Conservation (phyloP, 2,113 vertebrate species). For the Aptenodytes patagonicus region DNA sequence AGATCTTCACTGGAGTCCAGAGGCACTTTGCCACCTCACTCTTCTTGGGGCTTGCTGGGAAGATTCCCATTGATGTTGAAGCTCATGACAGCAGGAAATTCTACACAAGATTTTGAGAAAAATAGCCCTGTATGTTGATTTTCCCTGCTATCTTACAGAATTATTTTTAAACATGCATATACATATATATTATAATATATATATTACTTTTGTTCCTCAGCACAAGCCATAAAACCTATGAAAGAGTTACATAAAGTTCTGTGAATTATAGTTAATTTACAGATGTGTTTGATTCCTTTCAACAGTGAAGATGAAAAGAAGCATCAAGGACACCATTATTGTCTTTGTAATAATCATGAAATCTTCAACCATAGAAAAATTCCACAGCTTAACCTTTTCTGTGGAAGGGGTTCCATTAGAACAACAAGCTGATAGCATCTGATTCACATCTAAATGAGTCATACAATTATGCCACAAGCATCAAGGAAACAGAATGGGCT, state of each 20-base stretch:
- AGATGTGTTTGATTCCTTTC: slow-evolving; percentile 22
- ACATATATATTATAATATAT: background rate
- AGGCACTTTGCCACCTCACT: background rate
- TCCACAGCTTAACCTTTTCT: background rate
- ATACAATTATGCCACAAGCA: background rate
- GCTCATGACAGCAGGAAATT: slow-evolving; percentile 6
- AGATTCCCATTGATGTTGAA: background rate
- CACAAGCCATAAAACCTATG: slow-evolving; percentile 6
- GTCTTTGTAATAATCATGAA: background rate
- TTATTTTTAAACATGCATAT: slow-evolving; percentile 43
- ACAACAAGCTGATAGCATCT: slow-evolving; percentile 1
- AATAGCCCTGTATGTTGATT: background rate
- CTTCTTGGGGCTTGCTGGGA: background rate
- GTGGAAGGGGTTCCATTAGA: slow-evolving; percentile 22
- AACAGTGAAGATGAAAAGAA: slow-evolving; percentile 58
- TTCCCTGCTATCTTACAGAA: slow-evolving; percentile 17
- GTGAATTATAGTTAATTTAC: slow-evolving; percentile 59
- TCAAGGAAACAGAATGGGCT: background rate
- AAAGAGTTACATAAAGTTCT: slow-evolving; percentile 15
- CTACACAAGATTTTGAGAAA: background rate
- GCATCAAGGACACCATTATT: slow-evolving; percentile 47
- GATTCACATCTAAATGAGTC: slow-evolving; percentile 2
- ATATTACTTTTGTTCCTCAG: background rate
- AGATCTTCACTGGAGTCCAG: background rate
- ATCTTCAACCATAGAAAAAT: slow-evolving; percentile 31